Base-by-base conservation (phyloP, 2,888 invertebrate genomes). In the Dolomedes plantarius region DNA sequence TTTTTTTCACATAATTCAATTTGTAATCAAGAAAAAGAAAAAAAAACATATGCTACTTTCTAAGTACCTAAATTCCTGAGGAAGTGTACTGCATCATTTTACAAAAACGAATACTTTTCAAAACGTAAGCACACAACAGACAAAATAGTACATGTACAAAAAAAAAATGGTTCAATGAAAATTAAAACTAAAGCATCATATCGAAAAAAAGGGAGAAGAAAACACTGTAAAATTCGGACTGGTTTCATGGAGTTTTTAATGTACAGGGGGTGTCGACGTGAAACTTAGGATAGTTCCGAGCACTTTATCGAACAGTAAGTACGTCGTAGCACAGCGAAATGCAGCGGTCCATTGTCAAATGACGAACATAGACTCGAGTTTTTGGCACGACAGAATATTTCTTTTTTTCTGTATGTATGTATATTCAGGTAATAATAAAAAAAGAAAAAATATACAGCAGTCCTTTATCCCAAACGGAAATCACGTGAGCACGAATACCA, bases 51-150 rank as follows among this genome's bases (percentile, higher is more conserved):
- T n/a, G n/a, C n/a, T n/a, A n/a, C n/a, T 19, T 67, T 27, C 68
- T 75, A 82, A 82, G 82, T 75, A 82, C 75, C 75, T 82, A 82
- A 67, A 82, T 82, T 75, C 82, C 82, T 82, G 82, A 82, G 82
- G 69, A 69, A 69, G 64, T 56, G 5, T 23, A 56, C 56, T 19
- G 23, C 1, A 56, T 56, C 2, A 2, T 6, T 56, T 56, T 1
- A n/a, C n/a, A 6, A 36, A 67, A 56, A 46, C 29, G n/a, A 19
- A 69, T 19, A 69, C 31, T 56, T 27, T 23, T 19, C 7, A 28
- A 28, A 32, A 31, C 31, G 29, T 29, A 32, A 65, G 64, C 64
- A 79, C 72, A 68, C 67, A 50, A 67, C 39, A 71, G 46, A 64
- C 41, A 79, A 19, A 32, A 41, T 16, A 16, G 11, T 36, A 7